Percentiles rank a stretch among this genome's conserved stretches.
Evolutionary conservation across 2,888 invertebrate species (phyloP).

Genomic region (Imbricaverruca yamaguchii): DNA sequence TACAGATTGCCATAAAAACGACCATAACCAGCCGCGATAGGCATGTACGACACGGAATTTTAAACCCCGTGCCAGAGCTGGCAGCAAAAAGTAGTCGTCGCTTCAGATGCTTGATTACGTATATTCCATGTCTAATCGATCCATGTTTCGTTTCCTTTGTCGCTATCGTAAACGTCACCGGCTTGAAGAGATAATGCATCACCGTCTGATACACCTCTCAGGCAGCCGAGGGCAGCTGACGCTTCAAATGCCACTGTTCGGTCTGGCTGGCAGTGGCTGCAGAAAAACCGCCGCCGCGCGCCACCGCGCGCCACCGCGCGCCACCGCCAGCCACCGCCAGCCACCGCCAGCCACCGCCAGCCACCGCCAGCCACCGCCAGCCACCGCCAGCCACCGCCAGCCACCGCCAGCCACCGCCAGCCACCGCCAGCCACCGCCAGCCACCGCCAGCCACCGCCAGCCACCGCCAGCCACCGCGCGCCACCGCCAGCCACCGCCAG

Average conservation of each 20-base stretch:
- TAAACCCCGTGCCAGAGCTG: neutral
- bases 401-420: no score
- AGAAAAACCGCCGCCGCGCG: neutral
- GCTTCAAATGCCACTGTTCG: neutral
- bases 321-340: no score
- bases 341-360: no score
- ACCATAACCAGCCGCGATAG: neutral
- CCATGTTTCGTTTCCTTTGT: slow-evolving; percentile 1
- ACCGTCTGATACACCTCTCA: neutral
- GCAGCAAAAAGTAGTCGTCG: neutral
- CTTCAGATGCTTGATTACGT: slow-evolving; percentile 19
- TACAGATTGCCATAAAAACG: slow-evolving; percentile 3
- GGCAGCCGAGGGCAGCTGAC: neutral
- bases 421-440: no score
- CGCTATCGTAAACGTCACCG: slow-evolving; percentile 14
- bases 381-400: no score
- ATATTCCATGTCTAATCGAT: slow-evolving; percentile 16
- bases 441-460: no score
- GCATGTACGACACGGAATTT: slow-evolving; percentile 16
- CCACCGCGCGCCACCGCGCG: no score
- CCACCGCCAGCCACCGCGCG: no score
- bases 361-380: no score
- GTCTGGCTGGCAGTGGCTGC: neutral
- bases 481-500: no score
- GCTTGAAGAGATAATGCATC: slow-evolving; percentile 18